These are phyloP conservation scores for Acrossocheilus fasciatus DNA, from an alignment of 2,797 vertebrate species.

Conservation along the genomic window DNA sequence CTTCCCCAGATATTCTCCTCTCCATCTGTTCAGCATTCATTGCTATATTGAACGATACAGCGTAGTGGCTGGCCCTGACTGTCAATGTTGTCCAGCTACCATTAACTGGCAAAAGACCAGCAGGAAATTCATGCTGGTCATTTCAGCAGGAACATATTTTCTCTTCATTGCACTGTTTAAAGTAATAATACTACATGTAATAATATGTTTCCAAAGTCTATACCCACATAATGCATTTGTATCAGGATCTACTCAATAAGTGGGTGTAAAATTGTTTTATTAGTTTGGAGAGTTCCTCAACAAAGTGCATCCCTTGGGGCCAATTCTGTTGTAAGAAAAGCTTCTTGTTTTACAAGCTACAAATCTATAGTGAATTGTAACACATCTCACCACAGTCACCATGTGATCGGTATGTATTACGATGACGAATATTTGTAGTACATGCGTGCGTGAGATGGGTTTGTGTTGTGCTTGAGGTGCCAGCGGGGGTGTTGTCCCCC, in stretches of 20 bases:
- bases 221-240: background rate
- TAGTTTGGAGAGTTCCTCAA: background rate
- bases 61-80: background rate
- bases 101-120: background rate
- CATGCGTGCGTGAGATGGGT: background rate
- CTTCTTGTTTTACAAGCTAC: slow-evolving; percentile 1
- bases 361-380: slow-evolving; percentile 4
- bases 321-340: background rate
- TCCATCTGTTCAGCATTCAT: background rate
- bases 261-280: background rate
- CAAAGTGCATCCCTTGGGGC: background rate
- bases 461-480: slow-evolving; percentile 48
- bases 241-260: slow-evolving; percentile 7
- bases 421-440: slow-evolving; percentile 18
- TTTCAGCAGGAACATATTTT: background rate
- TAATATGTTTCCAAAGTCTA: background rate
- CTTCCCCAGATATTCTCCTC: background rate
- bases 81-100: background rate
- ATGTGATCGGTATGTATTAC: background rate
- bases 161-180: background rate
- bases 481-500: slow-evolving; percentile 43
- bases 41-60: background rate
- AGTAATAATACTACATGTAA: background rate
- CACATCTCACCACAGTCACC: background rate
- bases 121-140: background rate